Evolutionary conservation across 1,140 invertebrate species (phyloP), one percentile per base, ranked within the genome.

Genomic region (Aphidius ervi): DNA sequence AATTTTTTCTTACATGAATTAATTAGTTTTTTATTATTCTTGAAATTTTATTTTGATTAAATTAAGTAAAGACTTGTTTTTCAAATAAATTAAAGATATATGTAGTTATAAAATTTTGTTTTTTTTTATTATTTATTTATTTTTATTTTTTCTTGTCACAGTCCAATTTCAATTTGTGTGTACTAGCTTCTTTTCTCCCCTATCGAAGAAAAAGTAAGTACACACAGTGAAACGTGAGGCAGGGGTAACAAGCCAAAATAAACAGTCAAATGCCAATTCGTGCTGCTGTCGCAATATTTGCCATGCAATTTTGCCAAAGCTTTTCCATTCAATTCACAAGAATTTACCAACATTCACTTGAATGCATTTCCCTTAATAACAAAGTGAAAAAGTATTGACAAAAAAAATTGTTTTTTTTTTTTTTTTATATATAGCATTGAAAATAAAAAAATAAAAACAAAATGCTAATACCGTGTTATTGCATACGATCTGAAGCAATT

Each of bases 401-500:
- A 16, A 52, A 43, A 45, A 43, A 42, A 31, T 31, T 31, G 1
- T 1, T 31, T 31, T 31, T 31, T 31, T 31, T 31, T 31, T 1
- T 31, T 31, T 31, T 31, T 31, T 31, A 31, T 4, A 31, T 31
- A 31, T 3, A 31, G 10, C 16, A 31, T 31, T 31, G 23, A 31
- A 31, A 31, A 31, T 3, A 31, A 31, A 31, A 31, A 62, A 47
- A 20, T n/a, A 60, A 45, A 41, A 40, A 54, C 43, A 45, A 39
- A 43, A 41, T 60, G 43, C 62, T 71, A 70, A 71, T 71, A 62
- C 66, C 57, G 56, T 52, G 63, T 69, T 70, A 71, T 70, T 68
- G 69, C 69, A 66, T 66, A 63, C 63, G 64, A 67, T 66, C 56
- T 69, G 68, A 52, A 67, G 60, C 63, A 62, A 67, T 70, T 70